These are phyloP conservation scores for Thera obeliscata DNA, from an alignment of 2,888 invertebrate genomes.

Conservation along the genomic window DNA sequence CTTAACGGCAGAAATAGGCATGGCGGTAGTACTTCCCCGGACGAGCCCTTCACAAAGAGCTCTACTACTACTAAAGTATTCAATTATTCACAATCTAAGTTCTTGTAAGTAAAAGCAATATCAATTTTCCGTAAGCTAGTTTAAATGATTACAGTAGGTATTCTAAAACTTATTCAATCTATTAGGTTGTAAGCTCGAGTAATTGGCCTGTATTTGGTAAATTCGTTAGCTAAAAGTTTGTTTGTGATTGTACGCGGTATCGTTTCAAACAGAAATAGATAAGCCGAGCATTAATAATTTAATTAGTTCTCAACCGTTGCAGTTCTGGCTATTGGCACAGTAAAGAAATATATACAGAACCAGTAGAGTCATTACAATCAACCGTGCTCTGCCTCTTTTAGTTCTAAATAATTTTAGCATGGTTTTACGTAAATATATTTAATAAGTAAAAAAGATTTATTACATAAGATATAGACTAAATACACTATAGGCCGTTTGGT, in stretches of 20 bases:
- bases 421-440: too few relatives aligned
- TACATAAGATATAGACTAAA: too few relatives aligned
- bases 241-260: slow-evolving; percentile 21
- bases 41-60: too few relatives aligned
- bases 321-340: slow-evolving; percentile 22
- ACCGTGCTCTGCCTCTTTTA: too few relatives aligned
- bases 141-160: neutral
- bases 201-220: slow-evolving; percentile 17
- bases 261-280: slow-evolving; percentile 39
- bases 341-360: neutral
- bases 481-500: too few relatives aligned
- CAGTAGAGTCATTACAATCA: neutral
- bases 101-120: neutral
- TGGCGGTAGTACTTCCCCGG: too few relatives aligned
- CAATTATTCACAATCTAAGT: neutral
- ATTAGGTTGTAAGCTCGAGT: slow-evolving; percentile 4
- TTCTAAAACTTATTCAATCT: slow-evolving; percentile 17
- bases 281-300: slow-evolving; percentile 45
- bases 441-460: too few relatives aligned
- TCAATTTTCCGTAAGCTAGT: neutral
- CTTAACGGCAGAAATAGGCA: too few relatives aligned
- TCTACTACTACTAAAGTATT: too few relatives aligned
- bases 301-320: slow-evolving; percentile 41
- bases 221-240: slow-evolving; percentile 24
- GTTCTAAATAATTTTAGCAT: too few relatives aligned